Base-by-base conservation (phyloP, 2,888 invertebrate genomes). In the Erpobdella octoculata region DNA sequence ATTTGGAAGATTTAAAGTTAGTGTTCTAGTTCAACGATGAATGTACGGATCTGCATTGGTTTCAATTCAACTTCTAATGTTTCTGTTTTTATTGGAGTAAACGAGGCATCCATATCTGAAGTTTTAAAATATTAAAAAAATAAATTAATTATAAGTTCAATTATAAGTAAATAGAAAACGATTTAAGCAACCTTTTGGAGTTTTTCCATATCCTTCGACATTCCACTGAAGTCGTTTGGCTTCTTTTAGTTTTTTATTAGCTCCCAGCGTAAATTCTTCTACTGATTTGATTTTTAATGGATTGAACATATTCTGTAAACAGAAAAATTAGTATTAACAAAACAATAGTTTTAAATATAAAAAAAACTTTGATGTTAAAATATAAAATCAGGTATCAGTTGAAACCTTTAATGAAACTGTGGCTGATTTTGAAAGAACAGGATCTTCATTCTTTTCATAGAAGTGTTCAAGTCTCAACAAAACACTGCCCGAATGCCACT, bases 391-490 rank as follows among this genome's bases (percentile, higher is more conserved):
- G n/a, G n/a, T 38, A 9, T 53, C 28, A 62, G 33, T 33, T 5
- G 6, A 25, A 62, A 46, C 84, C 77, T 79, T 77, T 25, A 85
- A 76, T 59, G 80, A 77, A 1, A 85, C 77, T 4, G 78, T 77
- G 5, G 78, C 81, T 15, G 82, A 78, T 58, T 78, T 71, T 0
- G 83, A 82, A 25, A 80, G 74, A 0, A 72, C 72, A 4, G 76
- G 68, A 72, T 81, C 80, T 74, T 84, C 83, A 15, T 76, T 76
- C 64, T 76, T 76, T 74, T 80, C 80, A 72, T 79, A 84, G 73
- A 83, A 76, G 75, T 85, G 84, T 74, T 85, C 85, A 35, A 85
- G 78, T 72, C 84, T 76, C 15, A 85, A 73, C 28, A 85, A 78
- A 48, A 80, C 76, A 9, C 76, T 78, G 38, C 75, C 77, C 2